Evolutionary conservation across 2,888 invertebrate genomes (phyloP).

Genomic region (Acleris laterana): DNA sequence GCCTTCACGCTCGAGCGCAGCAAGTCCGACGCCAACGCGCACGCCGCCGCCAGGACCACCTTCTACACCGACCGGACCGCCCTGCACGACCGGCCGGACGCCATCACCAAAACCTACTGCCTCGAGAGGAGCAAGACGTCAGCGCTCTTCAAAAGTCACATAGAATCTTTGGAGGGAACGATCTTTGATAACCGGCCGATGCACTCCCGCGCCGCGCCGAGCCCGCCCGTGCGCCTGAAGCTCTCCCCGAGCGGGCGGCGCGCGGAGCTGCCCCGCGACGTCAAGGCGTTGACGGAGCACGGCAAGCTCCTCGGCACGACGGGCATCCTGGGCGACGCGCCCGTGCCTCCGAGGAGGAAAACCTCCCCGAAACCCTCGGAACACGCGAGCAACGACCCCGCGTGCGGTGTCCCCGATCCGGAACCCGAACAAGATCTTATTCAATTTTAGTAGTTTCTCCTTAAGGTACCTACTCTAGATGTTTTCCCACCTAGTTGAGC

Average conservation of each 20-base stretch:
- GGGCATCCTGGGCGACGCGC: slow-evolving; percentile 67
- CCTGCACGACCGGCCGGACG: slow-evolving; percentile 32
- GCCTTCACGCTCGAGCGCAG: slow-evolving; percentile 75
- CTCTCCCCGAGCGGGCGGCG: slow-evolving; percentile 61
- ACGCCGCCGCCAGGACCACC: slow-evolving; percentile 61
- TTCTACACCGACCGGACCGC: slow-evolving; percentile 65
- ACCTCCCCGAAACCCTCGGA: slow-evolving; percentile 60
- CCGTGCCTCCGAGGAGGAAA: slow-evolving; percentile 73
- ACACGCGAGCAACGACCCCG: slow-evolving; percentile 43
- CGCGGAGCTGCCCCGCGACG: slow-evolving; percentile 53
- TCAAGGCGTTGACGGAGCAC: slow-evolving; percentile 59
- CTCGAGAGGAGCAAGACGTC: slow-evolving; percentile 77
- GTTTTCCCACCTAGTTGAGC: slow-evolving; percentile 36
- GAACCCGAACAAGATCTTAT: slow-evolving; percentile 71
- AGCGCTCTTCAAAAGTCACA: slow-evolving; percentile 57
- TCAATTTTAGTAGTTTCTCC: slow-evolving; percentile 58
- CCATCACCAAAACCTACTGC: slow-evolving; percentile 48
- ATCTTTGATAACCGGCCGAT: slow-evolving; percentile 74
- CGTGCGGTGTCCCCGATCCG: slow-evolving; percentile 43
- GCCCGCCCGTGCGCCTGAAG: slow-evolving; percentile 75
- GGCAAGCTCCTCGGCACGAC: slow-evolving; percentile 60
- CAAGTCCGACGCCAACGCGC: slow-evolving; percentile 75
- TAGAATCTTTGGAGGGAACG: slow-evolving; percentile 59
- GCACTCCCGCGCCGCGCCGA: slow-evolving; percentile 74
- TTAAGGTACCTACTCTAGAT: slow-evolving; percentile 8